phyloP scores from a whole-genome alignment of 2,113 vertebrate genomes.

The Macquaria australasica region DNA sequence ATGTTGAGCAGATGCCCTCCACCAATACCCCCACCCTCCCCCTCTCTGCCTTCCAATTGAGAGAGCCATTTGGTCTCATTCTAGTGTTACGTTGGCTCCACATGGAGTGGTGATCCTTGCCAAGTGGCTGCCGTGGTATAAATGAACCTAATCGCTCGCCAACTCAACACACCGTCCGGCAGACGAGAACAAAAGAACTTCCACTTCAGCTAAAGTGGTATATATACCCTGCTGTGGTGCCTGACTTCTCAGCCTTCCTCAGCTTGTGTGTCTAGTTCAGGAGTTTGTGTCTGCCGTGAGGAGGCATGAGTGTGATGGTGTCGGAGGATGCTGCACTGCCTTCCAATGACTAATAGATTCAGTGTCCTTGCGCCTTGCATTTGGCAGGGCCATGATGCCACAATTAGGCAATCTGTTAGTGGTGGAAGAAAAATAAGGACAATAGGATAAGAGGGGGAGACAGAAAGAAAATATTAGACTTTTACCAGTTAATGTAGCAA shows the following conservation, averaged over 20 bases:
- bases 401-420: slow-evolving; percentile 89
- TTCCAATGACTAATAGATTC: slow-evolving; percentile 44
- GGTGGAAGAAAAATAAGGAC: slow-evolving; percentile 59
- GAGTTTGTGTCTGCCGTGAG: slow-evolving; percentile 44
- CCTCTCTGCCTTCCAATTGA: slow-evolving; percentile 76
- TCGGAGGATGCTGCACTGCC: slow-evolving; percentile 17
- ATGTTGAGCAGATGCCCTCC: slow-evolving; percentile 86
- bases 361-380: slow-evolving; percentile 68
- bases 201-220: slow-evolving; percentile 57
- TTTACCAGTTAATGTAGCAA: slow-evolving; percentile 5
- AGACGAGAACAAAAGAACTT: slow-evolving; percentile 69
- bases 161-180: slow-evolving; percentile 47
- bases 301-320: background rate
- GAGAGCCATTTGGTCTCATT: slow-evolving; percentile 83
- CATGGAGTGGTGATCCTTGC: slow-evolving; percentile 74
- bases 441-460: slow-evolving; percentile 13
- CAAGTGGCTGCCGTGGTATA: slow-evolving; percentile 67
- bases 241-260: slow-evolving; percentile 24
- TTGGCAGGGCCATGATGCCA: slow-evolving; percentile 77
- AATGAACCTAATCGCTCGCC: slow-evolving; percentile 75
- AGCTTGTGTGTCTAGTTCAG: slow-evolving; percentile 19
- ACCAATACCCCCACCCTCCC: slow-evolving; percentile 30
- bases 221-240: slow-evolving; percentile 58
- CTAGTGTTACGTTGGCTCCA: slow-evolving; percentile 82
- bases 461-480: background rate